These are phyloP conservation scores for Galeopsomyia nigrocyanea DNA, from an alignment of 2,888 invertebrate genomes.

Conservation along the genomic window DNA sequence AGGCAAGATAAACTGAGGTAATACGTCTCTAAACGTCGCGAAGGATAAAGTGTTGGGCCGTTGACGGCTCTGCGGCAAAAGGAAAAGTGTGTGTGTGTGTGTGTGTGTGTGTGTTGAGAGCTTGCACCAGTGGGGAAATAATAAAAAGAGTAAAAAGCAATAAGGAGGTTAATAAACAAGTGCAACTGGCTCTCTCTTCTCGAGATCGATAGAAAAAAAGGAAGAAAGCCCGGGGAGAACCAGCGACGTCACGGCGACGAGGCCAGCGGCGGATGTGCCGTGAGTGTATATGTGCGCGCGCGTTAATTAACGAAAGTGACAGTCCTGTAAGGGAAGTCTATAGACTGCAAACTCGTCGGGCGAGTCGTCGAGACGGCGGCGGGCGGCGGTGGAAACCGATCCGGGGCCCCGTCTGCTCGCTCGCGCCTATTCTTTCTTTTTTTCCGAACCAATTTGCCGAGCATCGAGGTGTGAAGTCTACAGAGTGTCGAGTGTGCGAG, in stretches of 20 bases:
- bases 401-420: slow-evolving; percentile 7
- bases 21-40: slow-evolving; percentile 29
- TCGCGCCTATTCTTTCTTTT: not conserved
- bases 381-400: slow-evolving; percentile 41
- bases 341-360: slow-evolving; percentile 39
- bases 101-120: not conserved
- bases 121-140: not conserved
- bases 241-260: not conserved
- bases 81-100: not conserved
- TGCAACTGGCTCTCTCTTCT: slow-evolving; percentile 16
- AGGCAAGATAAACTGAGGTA: slow-evolving; percentile 30
- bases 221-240: not conserved
- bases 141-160: slow-evolving; percentile 18
- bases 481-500: slow-evolving; percentile 27
- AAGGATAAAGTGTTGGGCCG: slow-evolving; percentile 12
- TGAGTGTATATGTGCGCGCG: not conserved
- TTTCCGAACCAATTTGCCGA: slow-evolving; percentile 37
- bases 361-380: slow-evolving; percentile 28
- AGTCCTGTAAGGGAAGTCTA: slow-evolving; percentile 41
- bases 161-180: slow-evolving; percentile 39
- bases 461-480: slow-evolving; percentile 45
- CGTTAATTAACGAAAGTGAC: slow-evolving; percentile 49
- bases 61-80: not conserved
- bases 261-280: slow-evolving; percentile 1
- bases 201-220: slow-evolving; percentile 12